These are phyloP conservation scores for Crotalus viridis DNA, from an alignment of 2,113 vertebrate genomes.

Conservation along the genomic window DNA sequence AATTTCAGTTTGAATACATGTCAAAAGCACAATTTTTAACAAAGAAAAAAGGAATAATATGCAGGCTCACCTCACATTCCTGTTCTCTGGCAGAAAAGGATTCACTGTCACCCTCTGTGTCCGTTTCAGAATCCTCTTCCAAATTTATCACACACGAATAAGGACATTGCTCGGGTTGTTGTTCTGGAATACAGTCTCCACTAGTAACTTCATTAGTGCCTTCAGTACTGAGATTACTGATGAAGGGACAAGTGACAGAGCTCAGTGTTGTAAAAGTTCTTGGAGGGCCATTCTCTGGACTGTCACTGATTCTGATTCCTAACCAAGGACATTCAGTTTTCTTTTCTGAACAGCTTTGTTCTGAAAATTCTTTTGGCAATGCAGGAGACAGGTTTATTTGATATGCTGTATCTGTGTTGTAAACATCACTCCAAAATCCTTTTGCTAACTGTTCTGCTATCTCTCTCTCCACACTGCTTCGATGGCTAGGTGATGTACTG, in stretches of 20 bases:
- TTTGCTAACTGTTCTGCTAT: slow-evolving; percentile 93
- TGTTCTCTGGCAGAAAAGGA: slow-evolving; percentile 81
- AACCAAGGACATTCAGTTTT: slow-evolving; percentile 90
- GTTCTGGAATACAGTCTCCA: slow-evolving; percentile 67
- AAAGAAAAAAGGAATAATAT: slow-evolving; percentile 1
- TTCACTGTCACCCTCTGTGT: slow-evolving; percentile 88
- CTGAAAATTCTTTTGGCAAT: slow-evolving; percentile 60
- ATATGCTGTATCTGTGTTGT: slow-evolving; percentile 65
- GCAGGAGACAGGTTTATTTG: slow-evolving; percentile 60
- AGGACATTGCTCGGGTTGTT: slow-evolving; percentile 79
- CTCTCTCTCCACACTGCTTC: slow-evolving; percentile 90
- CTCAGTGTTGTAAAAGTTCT: slow-evolving; percentile 79
- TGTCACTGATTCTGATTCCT: slow-evolving; percentile 78
- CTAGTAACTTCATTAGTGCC: slow-evolving; percentile 67
- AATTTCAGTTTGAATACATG: not conserved
- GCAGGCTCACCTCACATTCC: slow-evolving; percentile 83
- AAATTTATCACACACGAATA: slow-evolving; percentile 85
- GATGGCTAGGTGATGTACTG: slow-evolving; percentile 57
- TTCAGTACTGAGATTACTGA: slow-evolving; percentile 78
- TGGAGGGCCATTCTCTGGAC: slow-evolving; percentile 75
- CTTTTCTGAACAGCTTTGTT: slow-evolving; percentile 73
- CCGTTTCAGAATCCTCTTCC: slow-evolving; percentile 86
- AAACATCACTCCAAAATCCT: slow-evolving; percentile 90
- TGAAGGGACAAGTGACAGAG: slow-evolving; percentile 89
- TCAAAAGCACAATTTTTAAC: not conserved